These are phyloP conservation scores for Solenopsis fugax DNA, from an alignment of 1,140 invertebrate genomes.

Conservation along the genomic window DNA sequence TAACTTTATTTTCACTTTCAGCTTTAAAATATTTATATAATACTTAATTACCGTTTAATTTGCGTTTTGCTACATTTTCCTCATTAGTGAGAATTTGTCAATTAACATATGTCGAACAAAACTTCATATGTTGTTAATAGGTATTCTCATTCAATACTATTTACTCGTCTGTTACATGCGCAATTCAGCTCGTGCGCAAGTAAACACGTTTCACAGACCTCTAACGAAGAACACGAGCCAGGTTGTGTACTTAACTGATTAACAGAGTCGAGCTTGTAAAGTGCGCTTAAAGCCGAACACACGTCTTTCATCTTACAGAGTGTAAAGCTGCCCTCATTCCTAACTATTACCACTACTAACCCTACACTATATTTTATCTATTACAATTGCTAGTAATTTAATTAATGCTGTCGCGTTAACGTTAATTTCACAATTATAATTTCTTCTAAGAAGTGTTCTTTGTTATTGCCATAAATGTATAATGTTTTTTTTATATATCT, in stretches of 20 bases:
- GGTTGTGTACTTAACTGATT: constrained; percentile 70
- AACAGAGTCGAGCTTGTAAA: constrained; percentile 65
- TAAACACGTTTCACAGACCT: constrained; percentile 64
- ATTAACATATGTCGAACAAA: constrained; percentile 5
- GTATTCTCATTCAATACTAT: constrained; percentile 58
- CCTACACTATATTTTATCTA: neutral
- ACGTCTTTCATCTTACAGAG: constrained; percentile 70
- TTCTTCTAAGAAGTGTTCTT: neutral
- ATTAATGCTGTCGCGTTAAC: constrained; percentile 20
- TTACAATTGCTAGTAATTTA: constrained; percentile 34
- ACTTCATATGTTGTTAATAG: constrained; percentile 40
- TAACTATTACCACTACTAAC: constrained; percentile 25
- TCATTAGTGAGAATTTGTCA: neutral
- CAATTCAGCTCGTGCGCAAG: constrained; percentile 56
- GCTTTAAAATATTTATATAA: neutral
- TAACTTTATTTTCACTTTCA: neutral
- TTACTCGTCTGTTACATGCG: constrained; percentile 56
- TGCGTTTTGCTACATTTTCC: neutral
- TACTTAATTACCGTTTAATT: neutral
- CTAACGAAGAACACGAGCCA: constrained; percentile 64
- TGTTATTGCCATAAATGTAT: neutral
- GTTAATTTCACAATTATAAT: constrained; percentile 30
- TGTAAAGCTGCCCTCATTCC: constrained; percentile 67
- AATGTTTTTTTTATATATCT: neutral
- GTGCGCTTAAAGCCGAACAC: constrained; percentile 72